A percentile compares a stretch with the other conserved stretches of the same genome.
phyloP scores from a whole-genome alignment of 2,888 invertebrate species.

The Sympetrum striolatum region DNA sequence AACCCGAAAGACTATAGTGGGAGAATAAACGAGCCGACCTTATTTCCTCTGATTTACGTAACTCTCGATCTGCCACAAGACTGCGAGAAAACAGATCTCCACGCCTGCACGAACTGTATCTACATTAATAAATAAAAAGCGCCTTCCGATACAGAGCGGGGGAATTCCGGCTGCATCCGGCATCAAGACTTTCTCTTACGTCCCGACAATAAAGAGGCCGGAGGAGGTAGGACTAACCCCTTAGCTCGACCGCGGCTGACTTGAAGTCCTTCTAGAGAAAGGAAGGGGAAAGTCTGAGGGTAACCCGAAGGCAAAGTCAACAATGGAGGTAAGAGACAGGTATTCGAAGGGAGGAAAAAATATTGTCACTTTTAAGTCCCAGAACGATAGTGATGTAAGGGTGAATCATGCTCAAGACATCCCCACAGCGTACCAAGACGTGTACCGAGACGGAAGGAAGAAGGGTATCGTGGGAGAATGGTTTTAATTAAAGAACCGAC shows the following conservation, averaged over 20 bases:
- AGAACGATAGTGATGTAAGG: too few relatives aligned
- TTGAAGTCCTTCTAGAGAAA: neutral
- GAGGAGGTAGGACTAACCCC: neutral
- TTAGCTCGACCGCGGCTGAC: neutral
- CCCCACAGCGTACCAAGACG: too few relatives aligned
- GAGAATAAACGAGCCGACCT: neutral
- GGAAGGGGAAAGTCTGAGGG: neutral
- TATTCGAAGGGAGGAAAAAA: neutral
- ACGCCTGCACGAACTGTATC: neutral
- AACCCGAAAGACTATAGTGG: too few relatives aligned
- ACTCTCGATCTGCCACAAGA: neutral
- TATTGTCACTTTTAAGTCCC: neutral
- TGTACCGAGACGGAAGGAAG: too few relatives aligned
- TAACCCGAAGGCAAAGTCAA: too few relatives aligned
- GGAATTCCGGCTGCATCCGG: neutral
- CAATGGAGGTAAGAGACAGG: neutral
- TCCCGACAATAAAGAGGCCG: neutral
- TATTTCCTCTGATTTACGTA: slow-evolving; percentile 13
- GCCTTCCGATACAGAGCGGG: neutral
- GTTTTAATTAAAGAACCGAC: too few relatives aligned
- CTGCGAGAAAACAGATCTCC: neutral
- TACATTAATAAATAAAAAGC: neutral
- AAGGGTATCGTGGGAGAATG: too few relatives aligned
- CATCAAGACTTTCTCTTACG: neutral
- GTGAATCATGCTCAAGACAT: too few relatives aligned